phyloP scores from a whole-genome alignment of 2,888 invertebrate species.

The Drosophila ustulata region DNA sequence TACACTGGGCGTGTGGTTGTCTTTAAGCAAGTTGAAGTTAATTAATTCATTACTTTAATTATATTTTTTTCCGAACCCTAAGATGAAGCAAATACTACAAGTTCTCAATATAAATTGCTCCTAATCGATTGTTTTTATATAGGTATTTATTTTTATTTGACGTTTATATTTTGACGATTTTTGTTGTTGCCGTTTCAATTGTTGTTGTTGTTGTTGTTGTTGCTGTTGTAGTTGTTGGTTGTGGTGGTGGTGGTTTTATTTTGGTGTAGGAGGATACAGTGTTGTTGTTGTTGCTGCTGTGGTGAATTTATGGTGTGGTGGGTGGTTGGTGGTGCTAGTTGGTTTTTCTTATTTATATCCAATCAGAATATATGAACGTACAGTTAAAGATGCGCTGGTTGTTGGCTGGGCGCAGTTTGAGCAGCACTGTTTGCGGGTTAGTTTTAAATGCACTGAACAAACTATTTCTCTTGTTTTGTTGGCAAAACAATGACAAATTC shows the following conservation, averaged over 20 bases:
- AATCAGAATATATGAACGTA: slow-evolving; percentile 52
- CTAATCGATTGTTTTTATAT: slow-evolving; percentile 44
- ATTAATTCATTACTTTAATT: background rate
- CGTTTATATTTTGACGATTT: slow-evolving; percentile 35
- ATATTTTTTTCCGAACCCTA: slow-evolving; percentile 3
- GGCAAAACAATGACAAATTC: slow-evolving; percentile 13
- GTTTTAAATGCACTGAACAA: slow-evolving; percentile 56
- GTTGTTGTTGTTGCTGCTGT: slow-evolving; percentile 42
- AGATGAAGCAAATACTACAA: slow-evolving; percentile 30
- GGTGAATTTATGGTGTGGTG: slow-evolving; percentile 47
- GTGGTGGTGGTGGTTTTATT: slow-evolving; percentile 29
- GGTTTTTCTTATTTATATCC: slow-evolving; percentile 50
- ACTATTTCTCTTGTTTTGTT: slow-evolving; percentile 5
- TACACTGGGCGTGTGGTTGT: slow-evolving; percentile 83
- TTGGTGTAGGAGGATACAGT: slow-evolving; percentile 58
- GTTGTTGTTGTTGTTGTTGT: slow-evolving; percentile 35
- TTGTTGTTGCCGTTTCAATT: slow-evolving; percentile 52
- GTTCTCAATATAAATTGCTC: slow-evolving; percentile 67
- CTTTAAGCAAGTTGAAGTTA: slow-evolving; percentile 35
- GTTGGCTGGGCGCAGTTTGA: slow-evolving; percentile 40
- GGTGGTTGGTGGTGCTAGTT: slow-evolving; percentile 57
- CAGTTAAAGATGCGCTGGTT: slow-evolving; percentile 58
- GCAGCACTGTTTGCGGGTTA: slow-evolving; percentile 54
- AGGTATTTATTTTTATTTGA: slow-evolving; percentile 23
- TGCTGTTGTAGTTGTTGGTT: slow-evolving; percentile 51